Percentiles rank a stretch among this genome's conserved stretches.
phyloP scores from a whole-genome alignment of 2,888 invertebrate genomes.

The Villa cingulata region DNA sequence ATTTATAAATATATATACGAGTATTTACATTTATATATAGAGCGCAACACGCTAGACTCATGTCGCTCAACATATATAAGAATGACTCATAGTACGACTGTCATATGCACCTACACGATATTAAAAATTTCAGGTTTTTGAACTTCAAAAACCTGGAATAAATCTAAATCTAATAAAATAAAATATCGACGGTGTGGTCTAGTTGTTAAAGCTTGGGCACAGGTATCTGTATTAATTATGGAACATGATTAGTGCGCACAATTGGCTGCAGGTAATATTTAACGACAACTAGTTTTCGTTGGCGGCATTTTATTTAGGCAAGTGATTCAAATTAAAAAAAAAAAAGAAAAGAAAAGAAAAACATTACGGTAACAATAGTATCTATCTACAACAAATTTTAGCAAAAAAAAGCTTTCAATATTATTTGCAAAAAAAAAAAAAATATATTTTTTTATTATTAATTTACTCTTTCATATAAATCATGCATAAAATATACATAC shows the following conservation, averaged over 20 bases:
- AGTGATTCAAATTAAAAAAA: background rate
- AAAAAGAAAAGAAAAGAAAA: too few relatives aligned
- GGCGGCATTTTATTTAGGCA: conserved; percentile 9
- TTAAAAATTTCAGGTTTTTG: conserved; percentile 15
- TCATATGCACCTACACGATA: conserved; percentile 14
- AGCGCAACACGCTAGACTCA: conserved; percentile 1
- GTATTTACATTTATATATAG: too few relatives aligned
- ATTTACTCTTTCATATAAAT: background rate
- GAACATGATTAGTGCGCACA: conserved; percentile 14
- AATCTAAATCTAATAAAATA: conserved; percentile 7
- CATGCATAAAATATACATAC: background rate
- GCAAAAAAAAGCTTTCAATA: too few relatives aligned
- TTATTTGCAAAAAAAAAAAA: too few relatives aligned
- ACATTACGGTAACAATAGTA: too few relatives aligned
- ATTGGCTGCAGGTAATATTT: conserved; percentile 11
- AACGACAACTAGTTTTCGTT: conserved; percentile 12
- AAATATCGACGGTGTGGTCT: conserved; percentile 11
- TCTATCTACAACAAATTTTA: too few relatives aligned
- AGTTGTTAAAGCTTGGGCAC: conserved; percentile 7
- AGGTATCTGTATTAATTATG: conserved; percentile 15
- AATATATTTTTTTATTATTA: background rate
- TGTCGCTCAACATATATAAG: background rate
- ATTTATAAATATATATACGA: too few relatives aligned
- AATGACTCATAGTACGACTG: conserved; percentile 9
- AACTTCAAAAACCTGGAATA: conserved; percentile 14